Percentiles rank a stretch among this genome's conserved stretches.
Conservation (phyloP, 2,113 vertebrate genomes). For the Mola mola region DNA sequence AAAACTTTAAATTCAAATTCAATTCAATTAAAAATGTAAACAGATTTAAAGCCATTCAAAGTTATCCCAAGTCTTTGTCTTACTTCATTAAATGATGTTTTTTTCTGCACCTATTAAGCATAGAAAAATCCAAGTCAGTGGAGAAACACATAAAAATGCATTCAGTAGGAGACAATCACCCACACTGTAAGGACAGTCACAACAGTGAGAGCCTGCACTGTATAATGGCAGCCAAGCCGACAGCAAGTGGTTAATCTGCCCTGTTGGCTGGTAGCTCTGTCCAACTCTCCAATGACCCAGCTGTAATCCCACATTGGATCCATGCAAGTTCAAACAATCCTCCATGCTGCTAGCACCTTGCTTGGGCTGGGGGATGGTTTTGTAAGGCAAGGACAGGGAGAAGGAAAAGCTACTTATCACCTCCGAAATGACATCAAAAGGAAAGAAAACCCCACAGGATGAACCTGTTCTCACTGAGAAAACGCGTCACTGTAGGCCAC, state of each 20-base stretch:
- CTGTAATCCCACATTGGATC: slow-evolving; percentile 81
- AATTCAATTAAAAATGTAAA: slow-evolving; percentile 5
- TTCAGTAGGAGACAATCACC: slow-evolving; percentile 49
- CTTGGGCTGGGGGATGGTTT: slow-evolving; percentile 60
- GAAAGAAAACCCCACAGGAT: slow-evolving; percentile 67
- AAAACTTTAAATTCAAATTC: slow-evolving; percentile 7
- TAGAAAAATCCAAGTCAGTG: slow-evolving; percentile 20
- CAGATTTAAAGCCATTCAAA: slow-evolving; percentile 12
- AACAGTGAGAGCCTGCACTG: slow-evolving; percentile 48
- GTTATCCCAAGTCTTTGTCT: background rate
- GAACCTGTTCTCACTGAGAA: slow-evolving; percentile 52
- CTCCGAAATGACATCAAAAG: slow-evolving; percentile 79
- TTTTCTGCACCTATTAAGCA: slow-evolving; percentile 27
- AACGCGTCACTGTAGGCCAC: slow-evolving; percentile 29
- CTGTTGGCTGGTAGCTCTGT: slow-evolving; percentile 73
- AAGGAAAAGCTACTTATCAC: slow-evolving; percentile 80
- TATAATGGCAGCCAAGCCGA: slow-evolving; percentile 69
- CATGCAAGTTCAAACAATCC: slow-evolving; percentile 80
- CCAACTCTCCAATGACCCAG: slow-evolving; percentile 77
- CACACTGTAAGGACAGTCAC: slow-evolving; percentile 44
- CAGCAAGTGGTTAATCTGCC: slow-evolving; percentile 76
- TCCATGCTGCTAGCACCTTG: slow-evolving; percentile 74
- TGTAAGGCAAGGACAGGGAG: slow-evolving; percentile 64
- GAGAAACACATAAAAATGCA: slow-evolving; percentile 33
- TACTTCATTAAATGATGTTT: slow-evolving; percentile 15